Conservation (phyloP, 2,113 vertebrate species). For the Etheostoma spectabile region DNA sequence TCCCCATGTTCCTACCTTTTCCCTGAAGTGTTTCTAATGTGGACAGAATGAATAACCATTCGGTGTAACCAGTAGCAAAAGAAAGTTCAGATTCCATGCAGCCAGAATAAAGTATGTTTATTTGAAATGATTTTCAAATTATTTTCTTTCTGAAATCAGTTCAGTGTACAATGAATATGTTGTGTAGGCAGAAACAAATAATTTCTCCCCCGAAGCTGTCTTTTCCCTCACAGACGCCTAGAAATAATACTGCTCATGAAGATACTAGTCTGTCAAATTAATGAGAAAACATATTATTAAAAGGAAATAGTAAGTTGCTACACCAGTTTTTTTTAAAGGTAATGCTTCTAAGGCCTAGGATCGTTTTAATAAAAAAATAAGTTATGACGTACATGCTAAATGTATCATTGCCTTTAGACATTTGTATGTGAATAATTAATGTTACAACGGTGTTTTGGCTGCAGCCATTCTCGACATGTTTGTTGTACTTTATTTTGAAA, state of each 20-base stretch:
- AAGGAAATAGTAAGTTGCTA: neutral
- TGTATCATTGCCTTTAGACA: neutral
- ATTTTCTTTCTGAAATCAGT: neutral
- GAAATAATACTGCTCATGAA: neutral
- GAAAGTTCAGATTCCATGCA: neutral
- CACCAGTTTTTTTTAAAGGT: too few relatives aligned
- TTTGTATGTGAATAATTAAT: neutral
- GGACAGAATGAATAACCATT: neutral
- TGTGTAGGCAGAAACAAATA: neutral
- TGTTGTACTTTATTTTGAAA: constrained; percentile 43
- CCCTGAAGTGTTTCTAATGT: neutral
- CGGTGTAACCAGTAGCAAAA: neutral
- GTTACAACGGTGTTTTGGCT: neutral
- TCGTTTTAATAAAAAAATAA: neutral
- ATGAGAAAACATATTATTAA: neutral
- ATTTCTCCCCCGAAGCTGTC: too few relatives aligned
- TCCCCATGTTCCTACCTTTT: neutral
- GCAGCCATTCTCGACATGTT: neutral
- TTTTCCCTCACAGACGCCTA: neutral
- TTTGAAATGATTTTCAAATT: neutral
- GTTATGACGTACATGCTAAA: neutral
- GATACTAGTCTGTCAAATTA: neutral
- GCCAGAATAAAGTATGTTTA: neutral
- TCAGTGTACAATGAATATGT: neutral
- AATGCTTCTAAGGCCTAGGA: too few relatives aligned